A percentile compares a stretch with the other conserved stretches of the same genome.
Evolutionary conservation across 1,140 invertebrate genomes (phyloP).

Genomic region (Glomeris maerens): DNA sequence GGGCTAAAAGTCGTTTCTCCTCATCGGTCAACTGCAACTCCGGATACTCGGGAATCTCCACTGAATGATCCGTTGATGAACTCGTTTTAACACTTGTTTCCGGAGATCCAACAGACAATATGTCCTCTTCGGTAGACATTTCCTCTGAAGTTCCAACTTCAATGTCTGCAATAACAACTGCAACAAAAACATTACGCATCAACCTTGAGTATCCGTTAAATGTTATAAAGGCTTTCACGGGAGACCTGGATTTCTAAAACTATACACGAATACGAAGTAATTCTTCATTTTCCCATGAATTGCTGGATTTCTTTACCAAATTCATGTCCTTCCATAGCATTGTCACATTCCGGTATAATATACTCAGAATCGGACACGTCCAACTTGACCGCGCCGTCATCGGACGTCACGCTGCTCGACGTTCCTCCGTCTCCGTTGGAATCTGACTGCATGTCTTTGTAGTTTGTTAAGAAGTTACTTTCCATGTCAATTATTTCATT

Average conservation of each 20-base stretch:
- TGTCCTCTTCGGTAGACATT: not conserved
- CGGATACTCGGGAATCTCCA: slow-evolving; percentile 5
- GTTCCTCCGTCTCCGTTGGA: not conserved
- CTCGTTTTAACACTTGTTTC: not conserved
- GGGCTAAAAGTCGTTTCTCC: slow-evolving; percentile 62
- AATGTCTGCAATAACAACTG: slow-evolving; percentile 1
- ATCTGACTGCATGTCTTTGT: not conserved
- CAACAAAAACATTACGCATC: not conserved
- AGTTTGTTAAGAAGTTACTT: not conserved
- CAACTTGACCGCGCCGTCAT: no score
- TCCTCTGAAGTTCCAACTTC: not conserved
- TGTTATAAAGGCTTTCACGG: not conserved
- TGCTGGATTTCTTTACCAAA: no score
- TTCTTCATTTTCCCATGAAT: no score
- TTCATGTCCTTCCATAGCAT: no score
- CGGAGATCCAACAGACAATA: not conserved
- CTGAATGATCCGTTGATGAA: not conserved
- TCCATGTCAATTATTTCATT: not conserved
- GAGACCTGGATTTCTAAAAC: no score
- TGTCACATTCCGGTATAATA: no score
- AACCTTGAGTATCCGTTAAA: not conserved
- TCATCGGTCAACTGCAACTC: slow-evolving; percentile 42
- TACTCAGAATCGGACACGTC: no score
- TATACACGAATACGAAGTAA: no score
- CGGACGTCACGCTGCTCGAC: not conserved